Percentiles rank a stretch among this genome's conserved stretches.
phyloP scores from a whole-genome alignment of 2,888 invertebrate species.

The Papilio elwesi region DNA sequence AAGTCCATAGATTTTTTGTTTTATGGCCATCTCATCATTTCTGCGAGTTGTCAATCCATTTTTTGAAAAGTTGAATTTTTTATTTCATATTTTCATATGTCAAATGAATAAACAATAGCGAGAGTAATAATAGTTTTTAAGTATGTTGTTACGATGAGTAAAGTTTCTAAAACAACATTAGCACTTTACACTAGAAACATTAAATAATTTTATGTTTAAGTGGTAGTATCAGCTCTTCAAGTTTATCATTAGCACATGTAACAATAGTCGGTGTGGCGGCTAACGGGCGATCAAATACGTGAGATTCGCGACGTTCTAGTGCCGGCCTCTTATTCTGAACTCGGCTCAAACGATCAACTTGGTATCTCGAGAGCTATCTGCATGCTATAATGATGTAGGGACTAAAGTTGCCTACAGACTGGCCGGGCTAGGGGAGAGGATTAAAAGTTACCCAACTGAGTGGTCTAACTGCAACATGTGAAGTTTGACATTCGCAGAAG shows the following conservation, averaged over 20 bases:
- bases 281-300: constrained; percentile 76
- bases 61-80: too few relatives aligned
- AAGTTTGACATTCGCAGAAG: constrained; percentile 49
- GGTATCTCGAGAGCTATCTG: constrained; percentile 44
- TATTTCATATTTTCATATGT: too few relatives aligned
- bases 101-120: too few relatives aligned
- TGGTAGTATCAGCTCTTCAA: constrained; percentile 52
- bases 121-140: too few relatives aligned
- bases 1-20: too few relatives aligned
- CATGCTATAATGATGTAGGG: constrained; percentile 36
- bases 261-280: constrained; percentile 60
- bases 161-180: too few relatives aligned
- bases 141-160: too few relatives aligned
- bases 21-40: too few relatives aligned
- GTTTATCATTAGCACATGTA: constrained; percentile 58
- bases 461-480: constrained; percentile 43
- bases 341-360: constrained; percentile 45
- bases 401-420: constrained; percentile 30
- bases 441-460: constrained; percentile 50
- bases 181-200: too few relatives aligned
- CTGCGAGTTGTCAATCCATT: too few relatives aligned
- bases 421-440: constrained; percentile 48
- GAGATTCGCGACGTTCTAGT: constrained; percentile 71
- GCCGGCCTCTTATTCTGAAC: constrained; percentile 57
- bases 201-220: background rate